Percentiles rank a stretch among this genome's conserved stretches.
These are phyloP conservation scores for Parnassius orleans DNA, from an alignment of 2,888 invertebrate species.

Conservation along the genomic window DNA sequence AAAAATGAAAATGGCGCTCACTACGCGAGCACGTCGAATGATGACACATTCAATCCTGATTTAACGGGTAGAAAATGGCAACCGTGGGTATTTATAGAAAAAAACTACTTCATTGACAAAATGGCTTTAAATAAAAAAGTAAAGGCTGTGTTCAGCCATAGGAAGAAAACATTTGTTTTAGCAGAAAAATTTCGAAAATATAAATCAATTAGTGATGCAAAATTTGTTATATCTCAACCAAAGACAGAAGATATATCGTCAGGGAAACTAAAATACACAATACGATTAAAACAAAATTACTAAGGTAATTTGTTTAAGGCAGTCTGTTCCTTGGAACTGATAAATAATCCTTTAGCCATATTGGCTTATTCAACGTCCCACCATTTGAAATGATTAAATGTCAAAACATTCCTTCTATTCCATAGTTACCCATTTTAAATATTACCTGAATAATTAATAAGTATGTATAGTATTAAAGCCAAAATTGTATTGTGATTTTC, in stretches of 20 bases:
- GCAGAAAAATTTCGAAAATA: conserved; percentile 69
- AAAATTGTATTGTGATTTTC: conserved; percentile 70
- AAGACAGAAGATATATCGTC: conserved; percentile 46
- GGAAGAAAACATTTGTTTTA: conserved; percentile 63
- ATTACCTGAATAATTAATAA: conserved; percentile 34
- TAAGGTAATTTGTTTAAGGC: conserved; percentile 33
- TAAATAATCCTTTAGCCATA: conserved; percentile 33
- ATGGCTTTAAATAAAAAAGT: conserved; percentile 67
- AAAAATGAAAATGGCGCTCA: conserved; percentile 72
- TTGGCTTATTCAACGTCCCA: conserved; percentile 26
- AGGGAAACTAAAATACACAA: conserved; percentile 71
- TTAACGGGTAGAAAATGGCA: conserved; percentile 77
- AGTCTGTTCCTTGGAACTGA: conserved; percentile 34
- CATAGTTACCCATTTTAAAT: conserved; percentile 65
- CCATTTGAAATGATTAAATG: conserved; percentile 40
- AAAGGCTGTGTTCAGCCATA: conserved; percentile 63
- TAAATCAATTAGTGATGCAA: conserved; percentile 61
- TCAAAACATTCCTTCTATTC: conserved; percentile 61
- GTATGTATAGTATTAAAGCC: conserved; percentile 53
- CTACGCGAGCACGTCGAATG: conserved; percentile 61
- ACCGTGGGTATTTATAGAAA: conserved; percentile 75
- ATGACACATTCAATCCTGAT: conserved; percentile 62
- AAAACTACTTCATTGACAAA: conserved; percentile 68
- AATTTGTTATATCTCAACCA: conserved; percentile 68
- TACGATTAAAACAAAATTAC: conserved; percentile 65